These are phyloP conservation scores for Hippocampus guttulatus DNA, from an alignment of 2,113 vertebrate genomes.

Conservation along the genomic window DNA sequence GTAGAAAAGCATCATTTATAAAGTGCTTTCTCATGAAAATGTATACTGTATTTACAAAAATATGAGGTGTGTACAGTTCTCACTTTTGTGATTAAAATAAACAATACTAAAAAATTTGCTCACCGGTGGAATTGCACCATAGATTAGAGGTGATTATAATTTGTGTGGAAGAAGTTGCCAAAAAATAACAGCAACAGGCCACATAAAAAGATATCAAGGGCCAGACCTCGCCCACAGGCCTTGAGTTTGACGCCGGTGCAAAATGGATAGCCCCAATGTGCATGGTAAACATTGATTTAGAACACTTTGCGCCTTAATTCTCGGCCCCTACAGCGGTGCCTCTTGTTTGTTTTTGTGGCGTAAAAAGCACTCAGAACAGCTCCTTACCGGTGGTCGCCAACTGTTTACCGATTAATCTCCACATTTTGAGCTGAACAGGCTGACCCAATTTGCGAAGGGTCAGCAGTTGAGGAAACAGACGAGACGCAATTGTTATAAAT, in stretches of 20 bases:
- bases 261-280: not conserved
- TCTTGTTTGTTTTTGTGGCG: constrained; percentile 20
- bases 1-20: too few relatives aligned
- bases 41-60: too few relatives aligned
- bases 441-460: constrained; percentile 58
- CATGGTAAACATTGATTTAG: not conserved
- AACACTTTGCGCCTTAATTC: not conserved
- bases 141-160: not conserved
- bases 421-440: constrained; percentile 47
- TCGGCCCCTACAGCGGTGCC: constrained; percentile 9
- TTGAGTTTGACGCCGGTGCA: not conserved
- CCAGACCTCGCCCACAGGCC: not conserved
- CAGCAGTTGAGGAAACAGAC: constrained; percentile 26
- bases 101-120: too few relatives aligned
- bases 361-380: not conserved
- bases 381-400: constrained; percentile 17
- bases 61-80: too few relatives aligned
- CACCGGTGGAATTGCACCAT: too few relatives aligned
- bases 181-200: not conserved
- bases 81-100: too few relatives aligned
- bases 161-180: not conserved
- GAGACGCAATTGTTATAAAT: constrained; percentile 20
- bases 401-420: constrained; percentile 58
- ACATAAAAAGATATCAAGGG: not conserved
- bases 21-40: too few relatives aligned